Conservation (phyloP, 1,140 invertebrate species). For the Drusus annulatus region DNA sequence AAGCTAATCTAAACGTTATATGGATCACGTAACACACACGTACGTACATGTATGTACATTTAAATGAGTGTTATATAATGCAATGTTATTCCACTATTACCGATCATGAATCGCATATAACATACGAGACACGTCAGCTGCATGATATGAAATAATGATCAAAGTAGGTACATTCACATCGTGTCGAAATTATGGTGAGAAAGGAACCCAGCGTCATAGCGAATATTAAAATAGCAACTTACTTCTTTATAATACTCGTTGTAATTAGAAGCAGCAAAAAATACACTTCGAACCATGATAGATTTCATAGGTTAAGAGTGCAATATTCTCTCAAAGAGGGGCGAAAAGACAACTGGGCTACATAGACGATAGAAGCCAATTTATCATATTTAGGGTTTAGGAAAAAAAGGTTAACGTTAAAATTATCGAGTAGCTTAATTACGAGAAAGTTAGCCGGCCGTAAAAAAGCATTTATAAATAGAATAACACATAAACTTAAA, state of each 20-base stretch:
- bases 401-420: no score
- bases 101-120: not conserved
- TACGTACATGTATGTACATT: not conserved
- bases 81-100: constrained; percentile 10
- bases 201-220: not conserved
- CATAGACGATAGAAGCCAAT: no score
- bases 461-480: not conserved
- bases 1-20: constrained; percentile 19
- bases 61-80: constrained; percentile 17
- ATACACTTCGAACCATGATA: no score
- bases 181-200: not conserved
- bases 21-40: not conserved
- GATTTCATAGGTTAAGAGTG: no score
- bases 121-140: not conserved
- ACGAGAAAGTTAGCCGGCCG: no score
- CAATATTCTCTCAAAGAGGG: no score
- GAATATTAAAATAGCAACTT: no score
- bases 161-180: not conserved
- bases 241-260: no score
- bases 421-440: no score
- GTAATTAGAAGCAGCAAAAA: no score
- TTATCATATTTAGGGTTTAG: no score
- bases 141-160: not conserved
- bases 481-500: not conserved
- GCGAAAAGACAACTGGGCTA: no score